Evolutionary conservation across 2,113 vertebrate genomes (phyloP).

Genomic region (Choloepus hoffmanni): DNA sequence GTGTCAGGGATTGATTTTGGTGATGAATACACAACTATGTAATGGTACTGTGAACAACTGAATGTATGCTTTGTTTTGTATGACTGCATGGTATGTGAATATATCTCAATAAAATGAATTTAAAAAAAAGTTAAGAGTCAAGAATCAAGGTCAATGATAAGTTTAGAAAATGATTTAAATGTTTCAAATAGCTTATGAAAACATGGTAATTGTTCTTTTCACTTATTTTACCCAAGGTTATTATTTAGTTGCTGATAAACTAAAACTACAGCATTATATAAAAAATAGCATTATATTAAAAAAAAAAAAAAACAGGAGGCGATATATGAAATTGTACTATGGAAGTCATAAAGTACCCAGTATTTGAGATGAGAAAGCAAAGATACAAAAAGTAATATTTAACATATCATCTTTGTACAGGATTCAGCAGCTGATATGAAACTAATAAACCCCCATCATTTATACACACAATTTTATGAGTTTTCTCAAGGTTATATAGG

Average conservation of each 20-base stretch:
- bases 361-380: not conserved
- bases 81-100: too few relatives aligned
- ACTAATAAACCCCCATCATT: not conserved
- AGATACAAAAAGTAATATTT: not conserved
- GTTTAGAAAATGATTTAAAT: constrained; percentile 31
- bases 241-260: not conserved
- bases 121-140: not conserved
- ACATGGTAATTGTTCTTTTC: not conserved
- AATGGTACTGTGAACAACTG: too few relatives aligned
- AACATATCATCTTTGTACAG: not conserved
- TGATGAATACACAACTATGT: too few relatives aligned
- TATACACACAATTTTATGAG: constrained; percentile 14
- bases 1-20: too few relatives aligned
- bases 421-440: not conserved
- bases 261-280: not conserved
- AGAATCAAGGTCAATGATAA: not conserved
- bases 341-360: not conserved
- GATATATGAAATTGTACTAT: not conserved
- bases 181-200: not conserved
- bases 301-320: not conserved
- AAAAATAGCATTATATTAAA: not conserved
- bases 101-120: too few relatives aligned
- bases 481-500: not conserved
- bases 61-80: too few relatives aligned
- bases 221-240: not conserved